Conservation (phyloP, 2,797 vertebrate genomes). For the Mormyrops boulengeri region DNA sequence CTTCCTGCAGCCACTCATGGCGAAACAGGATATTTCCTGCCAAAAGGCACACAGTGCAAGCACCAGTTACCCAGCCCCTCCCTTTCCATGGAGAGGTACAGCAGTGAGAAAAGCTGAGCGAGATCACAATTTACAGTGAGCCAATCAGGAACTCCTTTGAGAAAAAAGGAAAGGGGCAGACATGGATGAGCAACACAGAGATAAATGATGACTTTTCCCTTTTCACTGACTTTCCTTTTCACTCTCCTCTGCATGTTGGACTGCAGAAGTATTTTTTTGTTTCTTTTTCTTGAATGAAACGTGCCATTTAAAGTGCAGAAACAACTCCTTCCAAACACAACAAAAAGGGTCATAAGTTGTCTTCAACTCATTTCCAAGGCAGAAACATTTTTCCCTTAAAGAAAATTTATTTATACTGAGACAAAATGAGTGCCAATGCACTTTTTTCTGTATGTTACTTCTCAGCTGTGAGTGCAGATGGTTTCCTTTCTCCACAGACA, state of each 20-base stretch:
- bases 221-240: slow-evolving; percentile 31
- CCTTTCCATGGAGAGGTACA: slow-evolving; percentile 39
- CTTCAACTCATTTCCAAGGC: slow-evolving; percentile 96
- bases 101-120: slow-evolving; percentile 33
- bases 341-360: slow-evolving; percentile 77
- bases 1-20: slow-evolving; percentile 34
- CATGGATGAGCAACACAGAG: slow-evolving; percentile 64
- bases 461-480: slow-evolving; percentile 80
- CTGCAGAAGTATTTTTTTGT: slow-evolving; percentile 38
- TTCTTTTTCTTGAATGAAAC: slow-evolving; percentile 50
- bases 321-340: slow-evolving; percentile 70
- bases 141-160: slow-evolving; percentile 66
- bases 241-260: slow-evolving; percentile 43
- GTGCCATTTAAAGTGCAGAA: slow-evolving; percentile 52
- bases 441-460: slow-evolving; percentile 76
- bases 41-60: slow-evolving; percentile 30
- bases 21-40: slow-evolving; percentile 40
- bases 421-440: slow-evolving; percentile 91
- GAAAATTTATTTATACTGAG: slow-evolving; percentile 99
- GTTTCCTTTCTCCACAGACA: slow-evolving; percentile 88
- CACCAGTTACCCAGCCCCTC: slow-evolving; percentile 36
- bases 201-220: slow-evolving; percentile 35
- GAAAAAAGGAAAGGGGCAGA: slow-evolving; percentile 57
- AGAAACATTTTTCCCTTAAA: slow-evolving; percentile 97
- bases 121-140: slow-evolving; percentile 47